A percentile compares a stretch with the other conserved stretches of the same genome.
Conservation (phyloP, 2,113 vertebrate species). For the Tretioscincus oriximinensis region DNA sequence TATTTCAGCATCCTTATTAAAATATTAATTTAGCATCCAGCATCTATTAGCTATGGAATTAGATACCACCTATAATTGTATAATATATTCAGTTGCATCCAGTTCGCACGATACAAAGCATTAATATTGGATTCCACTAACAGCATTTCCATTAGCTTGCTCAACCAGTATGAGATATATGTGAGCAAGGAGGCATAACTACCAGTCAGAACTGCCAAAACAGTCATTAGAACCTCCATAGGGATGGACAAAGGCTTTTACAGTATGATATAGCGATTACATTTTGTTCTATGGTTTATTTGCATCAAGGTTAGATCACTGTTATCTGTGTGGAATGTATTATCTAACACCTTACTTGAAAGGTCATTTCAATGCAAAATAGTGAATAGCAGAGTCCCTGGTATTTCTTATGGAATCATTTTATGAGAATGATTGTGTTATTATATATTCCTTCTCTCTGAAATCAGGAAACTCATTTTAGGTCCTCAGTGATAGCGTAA, state of each 20-base stretch:
- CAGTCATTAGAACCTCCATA: slow-evolving; percentile 75
- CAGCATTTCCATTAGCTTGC: slow-evolving; percentile 75
- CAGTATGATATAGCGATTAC: slow-evolving; percentile 73
- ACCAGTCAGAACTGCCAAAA: slow-evolving; percentile 75
- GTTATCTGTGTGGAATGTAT: slow-evolving; percentile 42
- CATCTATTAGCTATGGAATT: slow-evolving; percentile 73
- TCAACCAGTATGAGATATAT: slow-evolving; percentile 72
- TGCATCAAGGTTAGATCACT: slow-evolving; percentile 74
- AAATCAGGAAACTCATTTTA: neutral
- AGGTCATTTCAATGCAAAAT: slow-evolving; percentile 67
- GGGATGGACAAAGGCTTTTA: slow-evolving; percentile 75
- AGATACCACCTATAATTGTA: slow-evolving; percentile 71
- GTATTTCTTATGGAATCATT: slow-evolving; percentile 40
- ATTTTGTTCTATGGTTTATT: slow-evolving; percentile 77
- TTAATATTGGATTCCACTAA: slow-evolving; percentile 78
- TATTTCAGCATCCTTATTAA: slow-evolving; percentile 69
- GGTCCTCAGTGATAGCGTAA: neutral
- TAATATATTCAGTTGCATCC: slow-evolving; percentile 70
- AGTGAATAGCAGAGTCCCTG: slow-evolving; percentile 38
- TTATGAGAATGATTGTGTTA: slow-evolving; percentile 20
- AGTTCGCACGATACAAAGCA: slow-evolving; percentile 66
- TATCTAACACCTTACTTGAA: slow-evolving; percentile 66
- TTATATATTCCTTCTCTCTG: slow-evolving; percentile 16
- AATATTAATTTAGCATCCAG: slow-evolving; percentile 70
- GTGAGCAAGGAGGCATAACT: slow-evolving; percentile 69